These are phyloP conservation scores for Onychomys leucogaster DNA, from an alignment of 2,797 vertebrate genomes.

Conservation along the genomic window DNA sequence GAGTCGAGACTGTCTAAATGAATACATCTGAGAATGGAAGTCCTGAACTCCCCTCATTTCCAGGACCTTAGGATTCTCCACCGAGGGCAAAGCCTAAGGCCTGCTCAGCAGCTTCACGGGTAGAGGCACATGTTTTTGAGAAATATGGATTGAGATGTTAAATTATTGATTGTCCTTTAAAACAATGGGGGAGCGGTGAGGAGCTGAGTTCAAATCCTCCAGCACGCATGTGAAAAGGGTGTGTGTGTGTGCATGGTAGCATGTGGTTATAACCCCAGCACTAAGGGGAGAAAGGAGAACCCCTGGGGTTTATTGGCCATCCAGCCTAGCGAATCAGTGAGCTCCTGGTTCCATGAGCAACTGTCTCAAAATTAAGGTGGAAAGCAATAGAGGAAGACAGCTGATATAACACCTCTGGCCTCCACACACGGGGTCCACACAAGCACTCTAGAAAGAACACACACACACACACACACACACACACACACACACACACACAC, in stretches of 20 bases:
- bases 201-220: background rate
- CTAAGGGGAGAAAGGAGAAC: background rate
- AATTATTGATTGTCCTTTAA: conserved; percentile 17
- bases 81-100: background rate
- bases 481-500: too few species aligned
- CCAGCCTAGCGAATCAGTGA: background rate
- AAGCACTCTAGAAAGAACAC: background rate
- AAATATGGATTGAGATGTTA: background rate
- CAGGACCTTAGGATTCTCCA: background rate
- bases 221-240: background rate
- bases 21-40: background rate
- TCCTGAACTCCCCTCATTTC: background rate
- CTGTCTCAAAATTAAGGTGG: background rate
- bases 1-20: background rate
- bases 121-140: background rate
- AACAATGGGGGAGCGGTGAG: background rate
- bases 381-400: background rate
- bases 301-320: background rate
- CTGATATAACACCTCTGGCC: background rate
- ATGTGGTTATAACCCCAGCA: background rate
- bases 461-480: background rate
- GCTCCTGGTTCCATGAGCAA: background rate
- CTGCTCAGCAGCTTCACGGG: background rate
- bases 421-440: background rate
- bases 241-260: too few species aligned